Percentiles rank a stretch among this genome's conserved stretches.
These are phyloP conservation scores for Timandra comae DNA, from an alignment of 2,888 invertebrate species.

Conservation along the genomic window DNA sequence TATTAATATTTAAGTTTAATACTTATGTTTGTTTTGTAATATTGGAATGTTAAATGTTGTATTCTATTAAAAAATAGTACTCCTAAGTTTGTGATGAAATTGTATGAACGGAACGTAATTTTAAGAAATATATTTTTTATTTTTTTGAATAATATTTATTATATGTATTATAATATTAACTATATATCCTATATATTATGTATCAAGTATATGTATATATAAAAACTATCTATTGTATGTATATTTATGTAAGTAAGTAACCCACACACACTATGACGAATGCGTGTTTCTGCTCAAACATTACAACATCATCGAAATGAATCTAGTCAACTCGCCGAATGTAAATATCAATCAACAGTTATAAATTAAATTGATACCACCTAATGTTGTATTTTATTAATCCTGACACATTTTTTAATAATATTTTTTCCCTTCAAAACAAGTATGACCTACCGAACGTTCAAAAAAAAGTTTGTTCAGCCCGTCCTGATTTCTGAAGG, in stretches of 20 bases:
- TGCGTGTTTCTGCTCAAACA: slow-evolving; percentile 45
- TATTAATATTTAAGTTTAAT: slow-evolving; percentile 2
- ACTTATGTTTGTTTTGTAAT: slow-evolving; percentile 3
- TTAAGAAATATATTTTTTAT: background rate
- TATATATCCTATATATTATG: background rate
- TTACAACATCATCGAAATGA: slow-evolving; percentile 48
- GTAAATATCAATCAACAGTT: slow-evolving; percentile 34
- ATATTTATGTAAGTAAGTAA: no score
- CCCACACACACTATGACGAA: slow-evolving; percentile 31
- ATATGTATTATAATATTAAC: slow-evolving; percentile 8
- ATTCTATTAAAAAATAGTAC: slow-evolving; percentile 1
- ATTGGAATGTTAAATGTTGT: slow-evolving; percentile 2
- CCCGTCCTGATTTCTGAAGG: no score
- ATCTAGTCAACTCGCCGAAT: slow-evolving; percentile 49
- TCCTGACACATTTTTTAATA: no score
- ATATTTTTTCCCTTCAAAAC: no score
- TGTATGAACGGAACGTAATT: background rate
- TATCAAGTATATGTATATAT: no score
- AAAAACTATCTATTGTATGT: no score
- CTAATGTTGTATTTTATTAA: no score
- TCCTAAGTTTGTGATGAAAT: background rate
- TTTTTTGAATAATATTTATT: slow-evolving; percentile 17
- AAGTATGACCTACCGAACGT: no score
- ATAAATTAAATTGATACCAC: slow-evolving; percentile 24
- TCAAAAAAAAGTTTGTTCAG: no score